phyloP scores from a whole-genome alignment of 1,140 invertebrate species.

The Marisa cornuarietis region DNA sequence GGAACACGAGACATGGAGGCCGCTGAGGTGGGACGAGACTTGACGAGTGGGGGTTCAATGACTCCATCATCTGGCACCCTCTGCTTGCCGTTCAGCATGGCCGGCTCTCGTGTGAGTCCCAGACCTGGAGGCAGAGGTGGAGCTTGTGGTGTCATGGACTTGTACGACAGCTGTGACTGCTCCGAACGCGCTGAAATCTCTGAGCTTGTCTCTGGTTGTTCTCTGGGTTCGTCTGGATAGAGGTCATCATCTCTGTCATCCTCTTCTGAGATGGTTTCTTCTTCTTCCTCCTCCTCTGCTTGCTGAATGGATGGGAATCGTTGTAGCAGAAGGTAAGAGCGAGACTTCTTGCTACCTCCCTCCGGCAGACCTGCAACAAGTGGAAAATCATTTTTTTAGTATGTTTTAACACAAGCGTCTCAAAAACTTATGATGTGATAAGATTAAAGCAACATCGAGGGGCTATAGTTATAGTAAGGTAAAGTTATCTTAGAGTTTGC shows the following conservation, averaged over 20 bases:
- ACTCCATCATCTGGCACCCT: conserved; percentile 7
- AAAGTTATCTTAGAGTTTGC: no score
- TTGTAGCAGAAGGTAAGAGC: conserved; percentile 53
- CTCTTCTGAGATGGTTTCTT: conserved; percentile 36
- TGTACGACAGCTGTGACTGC: conserved; percentile 60
- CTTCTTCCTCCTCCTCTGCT: conserved; percentile 38
- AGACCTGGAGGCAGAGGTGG: conserved; percentile 55
- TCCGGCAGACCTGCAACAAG: conserved; percentile 47
- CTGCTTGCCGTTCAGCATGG: conserved; percentile 31
- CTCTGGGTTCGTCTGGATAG: conserved; percentile 34
- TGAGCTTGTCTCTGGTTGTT: conserved; percentile 17
- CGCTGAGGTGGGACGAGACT: conserved; percentile 16
- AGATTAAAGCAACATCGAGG: no score
- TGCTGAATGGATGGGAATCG: conserved; percentile 35
- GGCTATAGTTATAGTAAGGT: no score
- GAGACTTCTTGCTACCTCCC: conserved; percentile 55
- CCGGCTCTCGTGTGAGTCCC: conserved; percentile 42
- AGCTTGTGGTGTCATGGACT: conserved; percentile 56
- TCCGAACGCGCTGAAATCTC: conserved; percentile 29
- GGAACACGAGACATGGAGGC: background rate
- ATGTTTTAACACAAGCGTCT: no score
- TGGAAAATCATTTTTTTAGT: no score
- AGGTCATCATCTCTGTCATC: conserved; percentile 40
- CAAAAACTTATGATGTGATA: no score
- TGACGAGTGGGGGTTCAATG: conserved; percentile 13